Percentiles rank a stretch among this genome's conserved stretches.
Conservation (phyloP, 2,113 vertebrate genomes). For the Lagopus leucura region DNA sequence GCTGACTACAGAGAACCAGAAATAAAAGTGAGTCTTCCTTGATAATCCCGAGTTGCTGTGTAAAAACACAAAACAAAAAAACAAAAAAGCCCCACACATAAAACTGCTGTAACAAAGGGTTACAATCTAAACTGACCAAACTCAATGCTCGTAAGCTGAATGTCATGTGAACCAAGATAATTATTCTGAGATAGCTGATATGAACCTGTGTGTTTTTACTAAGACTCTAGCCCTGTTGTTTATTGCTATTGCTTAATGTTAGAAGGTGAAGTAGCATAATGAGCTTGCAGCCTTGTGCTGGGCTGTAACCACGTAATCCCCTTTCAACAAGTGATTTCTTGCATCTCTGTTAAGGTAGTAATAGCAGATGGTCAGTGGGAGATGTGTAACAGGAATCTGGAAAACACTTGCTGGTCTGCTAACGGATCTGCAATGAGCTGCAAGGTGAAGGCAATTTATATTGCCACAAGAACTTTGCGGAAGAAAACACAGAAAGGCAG, state of each 20-base stretch:
- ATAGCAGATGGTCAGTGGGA: constrained; percentile 11
- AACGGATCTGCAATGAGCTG: neutral
- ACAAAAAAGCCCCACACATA: neutral
- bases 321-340: constrained; percentile 48
- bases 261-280: neutral
- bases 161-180: neutral
- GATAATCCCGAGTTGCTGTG: neutral
- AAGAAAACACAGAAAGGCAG: neutral
- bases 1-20: neutral
- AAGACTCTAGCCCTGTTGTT: neutral
- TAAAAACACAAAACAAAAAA: neutral
- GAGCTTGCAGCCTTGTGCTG: constrained; percentile 21
- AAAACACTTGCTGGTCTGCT: neutral
- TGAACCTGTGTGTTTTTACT: neutral
- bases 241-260: neutral
- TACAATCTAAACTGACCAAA: neutral
- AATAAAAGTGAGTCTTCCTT: neutral
- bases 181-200: neutral
- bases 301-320: constrained; percentile 20
- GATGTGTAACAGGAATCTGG: constrained; percentile 6
- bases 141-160: neutral
- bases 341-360: neutral
- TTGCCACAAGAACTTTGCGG: neutral
- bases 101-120: neutral
- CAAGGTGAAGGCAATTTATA: constrained; percentile 31